These are phyloP conservation scores for Aphaenogaster floridana DNA, from an alignment of 1,140 invertebrate genomes.

Conservation along the genomic window DNA sequence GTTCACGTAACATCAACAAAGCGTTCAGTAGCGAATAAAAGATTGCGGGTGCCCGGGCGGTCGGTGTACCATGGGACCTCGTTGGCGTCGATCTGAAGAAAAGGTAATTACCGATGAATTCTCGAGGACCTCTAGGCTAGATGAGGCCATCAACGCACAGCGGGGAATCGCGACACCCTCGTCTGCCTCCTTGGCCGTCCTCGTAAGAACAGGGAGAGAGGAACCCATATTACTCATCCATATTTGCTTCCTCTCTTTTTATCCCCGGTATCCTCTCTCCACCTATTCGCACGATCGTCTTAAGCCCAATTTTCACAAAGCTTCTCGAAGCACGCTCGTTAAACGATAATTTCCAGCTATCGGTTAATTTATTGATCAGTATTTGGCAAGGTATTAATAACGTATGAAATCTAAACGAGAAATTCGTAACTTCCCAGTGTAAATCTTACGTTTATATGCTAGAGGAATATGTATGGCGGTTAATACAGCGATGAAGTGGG, in stretches of 20 bases:
- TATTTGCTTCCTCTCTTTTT: conserved; percentile 67
- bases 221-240: conserved; percentile 79
- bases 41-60: conserved; percentile 36
- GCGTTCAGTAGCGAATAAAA: conserved; percentile 58
- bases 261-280: conserved; percentile 35
- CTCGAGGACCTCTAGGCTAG: conserved; percentile 75
- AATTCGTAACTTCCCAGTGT: neutral
- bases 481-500: conserved; percentile 5
- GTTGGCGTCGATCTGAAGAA: conserved; percentile 76
- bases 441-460: conserved; percentile 1
- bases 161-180: conserved; percentile 83
- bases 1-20: conserved; percentile 30
- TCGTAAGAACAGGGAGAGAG: conserved; percentile 69
- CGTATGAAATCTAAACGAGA: neutral
- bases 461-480: neutral
- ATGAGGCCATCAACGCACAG: conserved; percentile 84
- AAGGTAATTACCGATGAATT: conserved; percentile 81
- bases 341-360: neutral
- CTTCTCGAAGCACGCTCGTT: neutral
- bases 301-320: conserved; percentile 68
- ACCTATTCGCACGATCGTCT: conserved; percentile 53
- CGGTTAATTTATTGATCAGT: neutral
- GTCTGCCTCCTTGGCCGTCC: conserved; percentile 65
- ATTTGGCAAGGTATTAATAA: neutral
- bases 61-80: conserved; percentile 66